A percentile compares a stretch with the other conserved stretches of the same genome.
Evolutionary conservation across 1,140 invertebrate genomes (phyloP).

Genomic region (Temnothorax curvispinosus): DNA sequence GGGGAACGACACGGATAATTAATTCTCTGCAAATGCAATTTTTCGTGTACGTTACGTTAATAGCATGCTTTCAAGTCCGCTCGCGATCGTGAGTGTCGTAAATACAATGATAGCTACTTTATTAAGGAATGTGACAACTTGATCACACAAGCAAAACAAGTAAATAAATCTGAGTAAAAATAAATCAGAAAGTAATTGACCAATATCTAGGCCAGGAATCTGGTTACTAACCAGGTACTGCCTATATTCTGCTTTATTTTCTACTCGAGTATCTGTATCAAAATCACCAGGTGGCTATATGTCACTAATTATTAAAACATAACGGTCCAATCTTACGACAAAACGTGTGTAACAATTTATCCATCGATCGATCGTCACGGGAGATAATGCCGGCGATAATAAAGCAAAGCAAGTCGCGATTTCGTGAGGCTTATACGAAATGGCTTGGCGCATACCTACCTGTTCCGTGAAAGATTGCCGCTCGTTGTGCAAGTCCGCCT

Average conservation of each 20-base stretch:
- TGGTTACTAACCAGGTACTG: background rate
- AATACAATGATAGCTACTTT: background rate
- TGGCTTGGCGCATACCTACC: background rate
- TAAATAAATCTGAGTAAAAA: background rate
- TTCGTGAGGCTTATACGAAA: constrained; percentile 29
- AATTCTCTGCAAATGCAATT: constrained; percentile 70
- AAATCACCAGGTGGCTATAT: background rate
- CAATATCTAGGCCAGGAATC: background rate
- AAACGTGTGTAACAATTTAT: constrained; percentile 8
- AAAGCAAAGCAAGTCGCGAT: background rate
- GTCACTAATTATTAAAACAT: constrained; percentile 5
- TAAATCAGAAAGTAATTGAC: background rate
- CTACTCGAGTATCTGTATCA: background rate
- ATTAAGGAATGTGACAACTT: background rate
- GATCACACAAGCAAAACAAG: background rate
- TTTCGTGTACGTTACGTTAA: constrained; percentile 74
- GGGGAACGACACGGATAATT: constrained; percentile 70
- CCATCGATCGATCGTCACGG: background rate
- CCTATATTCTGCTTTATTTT: background rate
- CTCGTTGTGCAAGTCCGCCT: constrained; percentile 43
- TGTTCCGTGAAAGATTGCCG: constrained; percentile 61
- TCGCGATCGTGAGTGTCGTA: background rate
- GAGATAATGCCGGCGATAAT: constrained; percentile 30
- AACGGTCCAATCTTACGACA: background rate
- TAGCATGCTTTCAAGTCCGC: constrained; percentile 54